Evolutionary conservation across 2,113 vertebrate species (phyloP).

Genomic region (Andinoacara biseriatus): DNA sequence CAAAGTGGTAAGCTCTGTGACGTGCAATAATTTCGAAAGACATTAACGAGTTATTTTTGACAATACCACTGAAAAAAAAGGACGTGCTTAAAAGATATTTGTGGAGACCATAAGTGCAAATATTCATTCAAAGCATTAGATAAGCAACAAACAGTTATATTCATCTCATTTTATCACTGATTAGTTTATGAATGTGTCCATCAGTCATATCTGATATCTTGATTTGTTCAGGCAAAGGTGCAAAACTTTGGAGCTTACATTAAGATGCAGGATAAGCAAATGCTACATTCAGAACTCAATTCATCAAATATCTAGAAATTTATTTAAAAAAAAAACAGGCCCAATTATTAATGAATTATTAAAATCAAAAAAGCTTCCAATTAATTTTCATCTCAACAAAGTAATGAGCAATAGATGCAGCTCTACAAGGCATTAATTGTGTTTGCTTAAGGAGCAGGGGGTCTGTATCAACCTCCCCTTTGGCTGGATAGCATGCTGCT

Average conservation of each 20-base stretch:
- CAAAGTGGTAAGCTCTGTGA: no score
- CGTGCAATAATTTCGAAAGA: no score
- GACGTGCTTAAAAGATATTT: no score
- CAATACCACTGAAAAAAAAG: no score
- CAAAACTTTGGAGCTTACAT: background rate
- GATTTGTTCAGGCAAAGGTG: background rate
- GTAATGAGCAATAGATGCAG: background rate
- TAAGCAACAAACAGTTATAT: no score
- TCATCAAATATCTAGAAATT: background rate
- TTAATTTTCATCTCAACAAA: background rate
- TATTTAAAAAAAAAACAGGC: background rate
- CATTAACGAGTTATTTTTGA: no score
- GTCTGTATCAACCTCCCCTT: slow-evolving; percentile 1
- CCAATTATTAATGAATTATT: background rate
- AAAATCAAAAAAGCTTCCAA: background rate
- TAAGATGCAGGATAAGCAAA: background rate
- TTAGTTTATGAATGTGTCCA: background rate
- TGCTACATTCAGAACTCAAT: background rate
- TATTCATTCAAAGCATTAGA: no score
- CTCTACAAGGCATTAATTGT: background rate
- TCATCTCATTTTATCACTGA: background rate
- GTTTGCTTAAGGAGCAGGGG: background rate
- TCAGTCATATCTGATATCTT: background rate
- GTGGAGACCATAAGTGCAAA: no score
- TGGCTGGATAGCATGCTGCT: slow-evolving; percentile 11